phyloP scores from a whole-genome alignment of 2,888 invertebrate genomes.

The Aricia artaxerxes region DNA sequence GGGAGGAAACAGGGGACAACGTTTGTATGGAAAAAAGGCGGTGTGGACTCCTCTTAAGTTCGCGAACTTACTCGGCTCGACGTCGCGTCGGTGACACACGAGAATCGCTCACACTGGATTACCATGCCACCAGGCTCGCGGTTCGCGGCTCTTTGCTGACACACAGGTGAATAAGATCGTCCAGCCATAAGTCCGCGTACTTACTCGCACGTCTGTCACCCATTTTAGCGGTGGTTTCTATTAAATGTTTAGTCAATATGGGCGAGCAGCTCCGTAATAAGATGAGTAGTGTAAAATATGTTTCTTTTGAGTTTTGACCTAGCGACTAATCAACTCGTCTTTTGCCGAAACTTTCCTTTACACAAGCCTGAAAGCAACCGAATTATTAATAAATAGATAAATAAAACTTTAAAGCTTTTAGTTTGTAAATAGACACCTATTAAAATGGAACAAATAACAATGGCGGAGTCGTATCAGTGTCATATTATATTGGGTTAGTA shows the following conservation, averaged over 20 bases:
- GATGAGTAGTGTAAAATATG: background rate
- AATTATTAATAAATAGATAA: background rate
- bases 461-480: slow-evolving; percentile 8
- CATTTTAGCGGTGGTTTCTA: background rate
- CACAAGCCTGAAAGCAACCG: background rate
- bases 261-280: background rate
- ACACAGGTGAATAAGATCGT: too few species aligned
- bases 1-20: too few species aligned
- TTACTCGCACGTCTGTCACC: too few species aligned
- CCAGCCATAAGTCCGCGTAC: too few species aligned
- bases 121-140: too few species aligned
- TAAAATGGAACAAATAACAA: background rate
- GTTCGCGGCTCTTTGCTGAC: too few species aligned
- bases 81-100: too few species aligned
- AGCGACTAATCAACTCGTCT: background rate
- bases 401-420: background rate
- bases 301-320: background rate
- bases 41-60: too few species aligned
- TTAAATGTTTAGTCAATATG: background rate
- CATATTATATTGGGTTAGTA: slow-evolving; percentile 27
- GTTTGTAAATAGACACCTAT: background rate
- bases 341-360: background rate
- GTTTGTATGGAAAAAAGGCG: too few species aligned
- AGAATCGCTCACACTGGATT: too few species aligned
- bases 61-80: too few species aligned